Conservation (phyloP, 2,888 invertebrate species). For the Oegoconia quadripuncta region DNA sequence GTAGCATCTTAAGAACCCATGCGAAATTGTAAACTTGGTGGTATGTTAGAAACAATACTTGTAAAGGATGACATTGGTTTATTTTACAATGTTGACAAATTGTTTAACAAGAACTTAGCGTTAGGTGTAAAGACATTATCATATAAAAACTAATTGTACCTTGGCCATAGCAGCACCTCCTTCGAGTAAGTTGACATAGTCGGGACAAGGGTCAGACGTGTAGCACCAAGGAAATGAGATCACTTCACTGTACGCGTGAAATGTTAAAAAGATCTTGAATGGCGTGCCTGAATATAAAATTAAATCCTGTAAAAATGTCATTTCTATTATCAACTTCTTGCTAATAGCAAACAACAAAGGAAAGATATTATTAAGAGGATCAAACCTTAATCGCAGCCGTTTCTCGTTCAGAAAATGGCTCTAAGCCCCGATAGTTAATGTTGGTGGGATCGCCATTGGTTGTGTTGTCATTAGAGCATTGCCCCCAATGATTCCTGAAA, state of each 20-base stretch:
- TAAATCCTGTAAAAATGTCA: constrained; percentile 48
- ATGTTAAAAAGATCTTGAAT: constrained; percentile 64
- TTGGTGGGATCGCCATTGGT: constrained; percentile 52
- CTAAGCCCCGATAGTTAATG: constrained; percentile 53
- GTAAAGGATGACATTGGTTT: no score
- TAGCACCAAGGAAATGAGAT: constrained; percentile 69
- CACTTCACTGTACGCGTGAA: constrained; percentile 63
- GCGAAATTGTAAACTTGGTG: not conserved
- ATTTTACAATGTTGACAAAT: no score
- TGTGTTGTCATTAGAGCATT: constrained; percentile 38
- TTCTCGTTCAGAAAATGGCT: constrained; percentile 68
- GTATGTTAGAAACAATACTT: not conserved
- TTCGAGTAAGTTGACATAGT: constrained; percentile 64
- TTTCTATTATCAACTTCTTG: not conserved
- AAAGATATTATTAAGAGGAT: not conserved
- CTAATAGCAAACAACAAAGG: not conserved
- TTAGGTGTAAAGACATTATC: no score
- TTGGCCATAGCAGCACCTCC: constrained; percentile 65
- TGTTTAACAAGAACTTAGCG: no score
- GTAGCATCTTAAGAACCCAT: not conserved
- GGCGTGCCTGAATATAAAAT: constrained; percentile 62
- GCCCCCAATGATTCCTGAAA: constrained; percentile 60
- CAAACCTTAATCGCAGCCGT: constrained; percentile 57
- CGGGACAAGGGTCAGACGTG: constrained; percentile 57
- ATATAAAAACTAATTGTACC: no score